Conservation (phyloP, 2,797 vertebrate genomes). For the Sebastes paucispinis region DNA sequence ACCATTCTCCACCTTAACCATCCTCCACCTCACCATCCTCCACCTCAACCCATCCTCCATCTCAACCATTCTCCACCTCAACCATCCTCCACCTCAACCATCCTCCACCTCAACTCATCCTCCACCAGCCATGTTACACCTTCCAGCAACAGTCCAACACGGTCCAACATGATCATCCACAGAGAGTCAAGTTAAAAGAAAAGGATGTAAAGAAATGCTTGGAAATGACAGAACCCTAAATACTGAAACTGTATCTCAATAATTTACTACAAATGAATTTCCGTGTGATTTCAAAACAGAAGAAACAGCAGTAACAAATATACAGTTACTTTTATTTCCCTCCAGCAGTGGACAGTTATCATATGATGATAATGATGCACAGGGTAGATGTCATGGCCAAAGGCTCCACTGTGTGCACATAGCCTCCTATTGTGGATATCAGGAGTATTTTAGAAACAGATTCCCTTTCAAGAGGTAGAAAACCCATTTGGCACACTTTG, state of each 20-base stretch:
- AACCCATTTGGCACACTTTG: too few relatives aligned
- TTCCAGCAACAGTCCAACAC: not conserved
- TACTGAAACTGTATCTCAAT: not conserved
- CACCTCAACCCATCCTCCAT: too few relatives aligned
- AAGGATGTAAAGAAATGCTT: not conserved
- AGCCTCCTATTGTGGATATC: too few relatives aligned
- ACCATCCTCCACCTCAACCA: too few relatives aligned
- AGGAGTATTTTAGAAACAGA: too few relatives aligned
- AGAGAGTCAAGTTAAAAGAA: not conserved
- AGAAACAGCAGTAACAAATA: not conserved
- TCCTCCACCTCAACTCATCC: not conserved
- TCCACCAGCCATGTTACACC: conserved; percentile 29
- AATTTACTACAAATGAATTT: not conserved
- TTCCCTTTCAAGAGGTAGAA: too few relatives aligned
- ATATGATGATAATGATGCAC: too few relatives aligned
- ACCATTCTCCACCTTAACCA: too few relatives aligned
- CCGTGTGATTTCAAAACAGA: not conserved
- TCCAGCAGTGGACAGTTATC: not conserved
- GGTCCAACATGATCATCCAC: not conserved
- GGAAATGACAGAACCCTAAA: not conserved
- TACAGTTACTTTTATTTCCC: not conserved
- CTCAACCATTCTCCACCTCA: too few relatives aligned
- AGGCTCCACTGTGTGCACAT: too few relatives aligned
- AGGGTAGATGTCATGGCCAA: too few relatives aligned
- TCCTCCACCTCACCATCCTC: too few relatives aligned